Evolutionary conservation across 2,113 vertebrate genomes (phyloP).

Genomic region (Craseonycteris thonglongyai): DNA sequence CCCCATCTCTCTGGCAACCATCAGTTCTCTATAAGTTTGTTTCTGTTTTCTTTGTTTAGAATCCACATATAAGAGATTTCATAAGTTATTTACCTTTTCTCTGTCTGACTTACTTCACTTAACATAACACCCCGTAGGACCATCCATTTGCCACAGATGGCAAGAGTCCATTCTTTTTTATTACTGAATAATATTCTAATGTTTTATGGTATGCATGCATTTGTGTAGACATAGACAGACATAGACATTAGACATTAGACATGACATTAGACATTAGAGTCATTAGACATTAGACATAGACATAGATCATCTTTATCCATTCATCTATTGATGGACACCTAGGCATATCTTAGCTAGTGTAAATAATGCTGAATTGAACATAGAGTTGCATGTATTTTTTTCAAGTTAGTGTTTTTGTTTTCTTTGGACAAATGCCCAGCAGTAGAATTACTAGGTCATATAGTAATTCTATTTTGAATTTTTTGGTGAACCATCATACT

Average conservation of each 20-base stretch:
- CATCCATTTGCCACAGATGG: neutral
- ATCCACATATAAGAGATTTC: neutral
- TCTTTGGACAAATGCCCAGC: neutral
- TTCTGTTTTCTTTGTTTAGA: no score
- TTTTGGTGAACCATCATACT: no score
- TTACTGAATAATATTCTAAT: neutral
- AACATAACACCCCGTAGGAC: neutral
- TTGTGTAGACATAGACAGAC: neutral
- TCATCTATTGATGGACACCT: neutral
- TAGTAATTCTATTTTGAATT: neutral
- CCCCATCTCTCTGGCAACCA: no score
- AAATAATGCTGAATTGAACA: neutral
- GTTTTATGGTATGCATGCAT: neutral
- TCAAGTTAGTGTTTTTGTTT: neutral
- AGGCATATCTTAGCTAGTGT: neutral
- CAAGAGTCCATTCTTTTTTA: neutral
- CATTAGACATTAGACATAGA: no score
- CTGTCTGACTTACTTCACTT: neutral
- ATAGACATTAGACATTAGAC: no score
- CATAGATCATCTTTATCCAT: neutral
- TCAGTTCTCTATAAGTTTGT: no score
- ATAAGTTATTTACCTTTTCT: neutral
- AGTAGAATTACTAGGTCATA: neutral
- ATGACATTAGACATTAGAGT: no score
- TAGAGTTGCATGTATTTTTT: neutral